Evolutionary conservation across 2,888 invertebrate genomes (phyloP).

Genomic region (Scaptomyza flava): DNA sequence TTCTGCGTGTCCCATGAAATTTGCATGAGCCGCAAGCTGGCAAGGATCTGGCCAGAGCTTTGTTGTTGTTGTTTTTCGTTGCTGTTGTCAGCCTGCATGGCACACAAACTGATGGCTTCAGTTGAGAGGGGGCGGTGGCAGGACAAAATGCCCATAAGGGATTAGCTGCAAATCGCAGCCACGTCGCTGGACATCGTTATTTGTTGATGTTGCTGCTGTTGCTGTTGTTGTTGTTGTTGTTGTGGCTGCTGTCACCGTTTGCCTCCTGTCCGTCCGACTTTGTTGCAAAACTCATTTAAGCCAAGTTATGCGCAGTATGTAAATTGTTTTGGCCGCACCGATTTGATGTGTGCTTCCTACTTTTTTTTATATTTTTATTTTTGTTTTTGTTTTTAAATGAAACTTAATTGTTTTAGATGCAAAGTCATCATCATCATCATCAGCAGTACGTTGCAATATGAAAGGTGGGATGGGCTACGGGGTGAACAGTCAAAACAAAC

Average conservation of each 20-base stretch:
- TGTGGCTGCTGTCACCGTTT: slow-evolving; percentile 36
- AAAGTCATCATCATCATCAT: slow-evolving; percentile 74
- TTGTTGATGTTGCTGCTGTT: slow-evolving; percentile 17
- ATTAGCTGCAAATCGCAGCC: slow-evolving; percentile 81
- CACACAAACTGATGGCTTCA: too few relatives aligned
- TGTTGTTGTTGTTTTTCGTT: slow-evolving; percentile 9
- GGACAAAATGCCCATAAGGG: slow-evolving; percentile 84
- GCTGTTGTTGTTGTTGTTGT: neutral
- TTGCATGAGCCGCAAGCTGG: slow-evolving; percentile 79
- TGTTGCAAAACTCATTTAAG: slow-evolving; percentile 80
- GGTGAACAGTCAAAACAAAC: slow-evolving; percentile 52
- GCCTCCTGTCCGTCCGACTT: slow-evolving; percentile 68
- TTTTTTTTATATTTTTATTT: slow-evolving; percentile 9
- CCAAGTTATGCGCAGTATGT: slow-evolving; percentile 82
- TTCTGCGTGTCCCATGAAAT: slow-evolving; percentile 80
- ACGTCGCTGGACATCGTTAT: slow-evolving; percentile 56
- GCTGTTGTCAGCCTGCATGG: too few relatives aligned
- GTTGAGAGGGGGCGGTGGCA: slow-evolving; percentile 1
- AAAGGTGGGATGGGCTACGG: neutral
- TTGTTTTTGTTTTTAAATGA: slow-evolving; percentile 55
- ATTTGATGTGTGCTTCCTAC: slow-evolving; percentile 18
- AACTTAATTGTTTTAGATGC: slow-evolving; percentile 81
- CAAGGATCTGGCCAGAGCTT: slow-evolving; percentile 48
- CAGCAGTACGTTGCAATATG: slow-evolving; percentile 12
- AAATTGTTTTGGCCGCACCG: slow-evolving; percentile 78